phyloP scores from a whole-genome alignment of 2,113 vertebrate species.

The Phoenicopterus ruber region DNA sequence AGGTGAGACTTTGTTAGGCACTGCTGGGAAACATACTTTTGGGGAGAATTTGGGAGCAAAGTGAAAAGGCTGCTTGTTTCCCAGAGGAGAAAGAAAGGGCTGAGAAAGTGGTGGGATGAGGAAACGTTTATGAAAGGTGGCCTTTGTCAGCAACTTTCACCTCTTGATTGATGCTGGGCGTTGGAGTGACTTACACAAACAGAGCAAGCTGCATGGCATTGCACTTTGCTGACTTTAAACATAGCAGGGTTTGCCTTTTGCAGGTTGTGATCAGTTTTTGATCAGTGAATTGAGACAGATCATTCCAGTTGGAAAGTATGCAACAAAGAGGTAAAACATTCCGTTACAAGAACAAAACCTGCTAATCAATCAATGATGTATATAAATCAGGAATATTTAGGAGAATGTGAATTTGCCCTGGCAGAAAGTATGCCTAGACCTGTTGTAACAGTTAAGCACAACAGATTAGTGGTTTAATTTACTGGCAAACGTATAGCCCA shows the following conservation, averaged over 20 bases:
- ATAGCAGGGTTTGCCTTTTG: neutral
- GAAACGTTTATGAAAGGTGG: neutral
- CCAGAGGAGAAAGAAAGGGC: neutral
- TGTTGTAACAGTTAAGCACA: conserved; percentile 2
- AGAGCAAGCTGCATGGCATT: neutral
- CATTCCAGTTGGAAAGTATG: neutral
- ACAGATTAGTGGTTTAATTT: conserved; percentile 3
- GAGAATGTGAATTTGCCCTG: neutral
- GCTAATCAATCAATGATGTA: neutral
- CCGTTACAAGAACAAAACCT: neutral
- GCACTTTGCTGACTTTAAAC: neutral
- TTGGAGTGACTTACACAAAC: conserved; percentile 21
- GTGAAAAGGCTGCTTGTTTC: neutral
- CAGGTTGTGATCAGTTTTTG: neutral
- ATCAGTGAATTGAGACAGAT: neutral
- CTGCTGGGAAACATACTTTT: neutral
- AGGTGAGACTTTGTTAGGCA: neutral
- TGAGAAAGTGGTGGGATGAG: neutral
- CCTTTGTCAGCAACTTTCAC: conserved; percentile 12
- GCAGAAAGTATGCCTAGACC: neutral
- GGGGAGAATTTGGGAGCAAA: neutral
- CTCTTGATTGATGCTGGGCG: conserved; percentile 12
- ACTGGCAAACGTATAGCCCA: neutral
- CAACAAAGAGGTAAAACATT: neutral
- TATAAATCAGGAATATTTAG: neutral